phyloP scores from a whole-genome alignment of 2,113 vertebrate species.

The Hepsetus odoe region DNA sequence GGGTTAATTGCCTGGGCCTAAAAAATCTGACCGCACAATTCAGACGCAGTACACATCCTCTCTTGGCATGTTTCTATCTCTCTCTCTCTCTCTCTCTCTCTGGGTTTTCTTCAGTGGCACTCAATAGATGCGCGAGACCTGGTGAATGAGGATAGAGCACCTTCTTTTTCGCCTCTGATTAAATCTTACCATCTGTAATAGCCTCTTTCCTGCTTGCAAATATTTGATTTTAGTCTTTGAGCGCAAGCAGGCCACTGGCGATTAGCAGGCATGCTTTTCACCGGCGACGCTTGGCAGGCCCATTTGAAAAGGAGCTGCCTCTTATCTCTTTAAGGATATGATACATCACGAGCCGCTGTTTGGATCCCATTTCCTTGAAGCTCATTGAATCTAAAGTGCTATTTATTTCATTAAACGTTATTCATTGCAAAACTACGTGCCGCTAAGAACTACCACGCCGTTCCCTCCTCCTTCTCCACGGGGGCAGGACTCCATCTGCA shows the following conservation, averaged over 20 bases:
- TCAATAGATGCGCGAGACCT: neutral
- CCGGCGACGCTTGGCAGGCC: neutral
- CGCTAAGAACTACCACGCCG: neutral
- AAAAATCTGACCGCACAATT: neutral
- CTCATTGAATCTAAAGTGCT: slow-evolving; percentile 7
- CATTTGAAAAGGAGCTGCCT: neutral
- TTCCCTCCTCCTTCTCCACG: neutral
- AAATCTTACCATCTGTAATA: slow-evolving; percentile 23
- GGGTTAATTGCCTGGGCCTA: slow-evolving; percentile 9
- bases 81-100: neutral
- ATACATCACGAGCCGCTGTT: neutral
- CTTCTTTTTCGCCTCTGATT: slow-evolving; percentile 11
- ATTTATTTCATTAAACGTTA: slow-evolving; percentile 6
- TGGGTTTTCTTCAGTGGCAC: neutral
- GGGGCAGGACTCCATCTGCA: neutral
- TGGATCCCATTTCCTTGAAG: slow-evolving; percentile 15
- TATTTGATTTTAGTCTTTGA: slow-evolving; percentile 18
- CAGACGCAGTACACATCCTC: neutral
- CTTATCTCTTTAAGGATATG: slow-evolving; percentile 23
- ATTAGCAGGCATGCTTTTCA: neutral
- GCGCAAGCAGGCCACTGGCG: neutral
- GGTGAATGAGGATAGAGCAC: slow-evolving; percentile 17
- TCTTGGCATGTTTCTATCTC: neutral
- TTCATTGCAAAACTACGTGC: neutral
- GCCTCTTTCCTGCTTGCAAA: slow-evolving; percentile 25